Percentiles rank a stretch among this genome's conserved stretches.
These are phyloP conservation scores for Chunga burmeisteri DNA, from an alignment of 2,113 vertebrate genomes.

Conservation along the genomic window DNA sequence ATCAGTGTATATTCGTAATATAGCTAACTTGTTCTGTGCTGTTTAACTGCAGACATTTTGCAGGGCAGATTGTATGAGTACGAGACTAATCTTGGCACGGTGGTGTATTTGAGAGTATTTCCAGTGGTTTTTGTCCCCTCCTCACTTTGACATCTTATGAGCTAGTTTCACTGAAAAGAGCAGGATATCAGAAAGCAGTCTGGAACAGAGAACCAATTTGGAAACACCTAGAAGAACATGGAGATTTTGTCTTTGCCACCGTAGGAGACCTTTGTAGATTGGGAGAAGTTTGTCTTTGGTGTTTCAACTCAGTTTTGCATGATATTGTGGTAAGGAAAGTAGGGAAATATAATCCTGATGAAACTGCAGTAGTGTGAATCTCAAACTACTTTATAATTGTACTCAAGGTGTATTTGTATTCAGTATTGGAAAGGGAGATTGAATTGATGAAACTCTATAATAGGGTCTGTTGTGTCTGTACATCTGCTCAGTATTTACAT, in stretches of 20 bases:
- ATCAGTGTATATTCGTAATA: background rate
- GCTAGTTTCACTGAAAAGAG: background rate
- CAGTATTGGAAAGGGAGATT: background rate
- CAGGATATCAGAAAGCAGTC: background rate
- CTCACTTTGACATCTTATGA: background rate
- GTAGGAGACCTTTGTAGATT: background rate
- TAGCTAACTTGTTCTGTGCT: background rate
- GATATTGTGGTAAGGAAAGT: background rate
- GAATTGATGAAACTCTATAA: background rate
- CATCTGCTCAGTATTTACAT: background rate
- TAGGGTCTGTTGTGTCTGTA: background rate
- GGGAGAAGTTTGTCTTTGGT: background rate
- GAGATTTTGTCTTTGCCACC: background rate
- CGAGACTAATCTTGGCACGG: background rate
- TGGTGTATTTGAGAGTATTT: background rate
- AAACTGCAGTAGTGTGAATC: background rate
- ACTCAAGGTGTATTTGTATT: background rate
- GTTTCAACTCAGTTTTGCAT: background rate
- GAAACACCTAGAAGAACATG: background rate
- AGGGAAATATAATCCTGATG: background rate
- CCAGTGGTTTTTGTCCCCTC: background rate
- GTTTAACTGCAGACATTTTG: background rate
- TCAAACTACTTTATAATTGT: background rate
- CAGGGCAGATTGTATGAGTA: background rate
- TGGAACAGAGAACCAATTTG: background rate